Conservation (phyloP, 2,888 invertebrate species). For the Agelastica alni region DNA sequence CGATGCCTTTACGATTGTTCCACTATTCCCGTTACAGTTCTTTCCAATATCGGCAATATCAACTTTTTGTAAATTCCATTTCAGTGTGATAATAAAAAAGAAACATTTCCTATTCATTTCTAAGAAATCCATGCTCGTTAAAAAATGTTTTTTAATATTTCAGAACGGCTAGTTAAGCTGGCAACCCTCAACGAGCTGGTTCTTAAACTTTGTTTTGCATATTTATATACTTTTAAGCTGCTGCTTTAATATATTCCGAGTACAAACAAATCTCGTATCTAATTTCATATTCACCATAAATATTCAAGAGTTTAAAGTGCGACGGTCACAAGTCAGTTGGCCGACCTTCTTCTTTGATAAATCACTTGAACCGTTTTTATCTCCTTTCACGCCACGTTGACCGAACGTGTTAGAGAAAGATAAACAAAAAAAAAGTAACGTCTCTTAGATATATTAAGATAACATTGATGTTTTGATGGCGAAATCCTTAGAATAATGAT, state of each 20-base stretch:
- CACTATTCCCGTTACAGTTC: too few species aligned
- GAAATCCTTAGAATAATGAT: too few species aligned
- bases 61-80: not conserved
- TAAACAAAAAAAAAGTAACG: slow-evolving; percentile 1
- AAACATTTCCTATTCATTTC: too few species aligned
- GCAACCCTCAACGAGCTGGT: too few species aligned
- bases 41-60: slow-evolving; percentile 10
- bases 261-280: slow-evolving; percentile 27
- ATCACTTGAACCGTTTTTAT: slow-evolving; percentile 14
- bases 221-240: not conserved
- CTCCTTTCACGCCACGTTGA: slow-evolving; percentile 7
- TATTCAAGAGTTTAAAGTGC: slow-evolving; percentile 42
- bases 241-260: slow-evolving; percentile 3
- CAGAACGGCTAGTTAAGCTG: too few species aligned
- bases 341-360: slow-evolving; percentile 24
- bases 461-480: too few species aligned
- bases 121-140: too few species aligned
- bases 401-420: slow-evolving; percentile 5
- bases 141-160: too few species aligned
- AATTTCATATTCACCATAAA: slow-evolving; percentile 44
- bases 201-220: too few species aligned
- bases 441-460: too few species aligned
- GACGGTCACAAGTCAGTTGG: slow-evolving; percentile 25
- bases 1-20: too few species aligned
- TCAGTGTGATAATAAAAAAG: too few species aligned